phyloP scores from a whole-genome alignment of 2,113 vertebrate species.

The Heterocephalus glaber region DNA sequence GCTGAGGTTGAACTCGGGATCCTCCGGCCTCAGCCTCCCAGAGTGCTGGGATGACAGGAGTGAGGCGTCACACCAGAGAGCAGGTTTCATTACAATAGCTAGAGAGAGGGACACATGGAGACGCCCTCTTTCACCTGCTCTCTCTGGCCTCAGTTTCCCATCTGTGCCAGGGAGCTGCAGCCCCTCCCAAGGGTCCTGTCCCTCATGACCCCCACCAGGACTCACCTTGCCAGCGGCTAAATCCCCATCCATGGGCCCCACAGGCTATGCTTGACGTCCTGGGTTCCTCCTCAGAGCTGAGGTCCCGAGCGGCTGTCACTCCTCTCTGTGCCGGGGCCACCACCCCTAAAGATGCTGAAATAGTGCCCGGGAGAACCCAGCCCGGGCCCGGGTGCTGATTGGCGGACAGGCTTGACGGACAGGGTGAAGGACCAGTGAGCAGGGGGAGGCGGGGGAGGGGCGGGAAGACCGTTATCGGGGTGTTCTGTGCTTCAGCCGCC shows the following conservation, averaged over 20 bases:
- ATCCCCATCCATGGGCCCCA: not conserved
- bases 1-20: not conserved
- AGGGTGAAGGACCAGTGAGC: not conserved
- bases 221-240: not conserved
- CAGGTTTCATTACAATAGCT: not conserved
- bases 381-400: slow-evolving; percentile 54
- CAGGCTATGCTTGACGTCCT: no score
- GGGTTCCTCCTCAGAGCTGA: not conserved
- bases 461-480: slow-evolving; percentile 83
- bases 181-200: not conserved
- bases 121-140: no score
- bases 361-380: slow-evolving; percentile 62
- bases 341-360: slow-evolving; percentile 79
- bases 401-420: not conserved
- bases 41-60: not conserved
- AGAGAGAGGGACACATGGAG: not conserved
- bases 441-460: not conserved
- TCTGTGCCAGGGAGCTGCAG: not conserved
- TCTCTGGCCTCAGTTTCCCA: not conserved
- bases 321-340: slow-evolving; percentile 73
- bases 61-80: not conserved
- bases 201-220: not conserved
- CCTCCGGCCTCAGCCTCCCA: not conserved
- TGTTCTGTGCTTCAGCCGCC: slow-evolving; percentile 73
- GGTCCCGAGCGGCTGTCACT: not conserved